phyloP scores from a whole-genome alignment of 1,140 invertebrate species.

The Lineus longissimus region DNA sequence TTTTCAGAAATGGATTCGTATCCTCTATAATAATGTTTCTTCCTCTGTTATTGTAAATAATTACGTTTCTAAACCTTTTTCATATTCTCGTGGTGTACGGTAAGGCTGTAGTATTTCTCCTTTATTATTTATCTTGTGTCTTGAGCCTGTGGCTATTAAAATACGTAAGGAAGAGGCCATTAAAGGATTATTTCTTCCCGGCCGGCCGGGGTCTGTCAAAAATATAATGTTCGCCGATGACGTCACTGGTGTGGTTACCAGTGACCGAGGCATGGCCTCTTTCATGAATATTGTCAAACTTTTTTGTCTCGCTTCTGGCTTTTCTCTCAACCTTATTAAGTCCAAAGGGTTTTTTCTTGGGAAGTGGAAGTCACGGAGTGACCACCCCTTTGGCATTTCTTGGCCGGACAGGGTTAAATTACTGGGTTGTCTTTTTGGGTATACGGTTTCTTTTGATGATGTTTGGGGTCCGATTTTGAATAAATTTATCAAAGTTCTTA shows the following conservation, averaged over 20 bases:
- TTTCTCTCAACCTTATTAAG: constrained; percentile 23
- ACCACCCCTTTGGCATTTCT: constrained; percentile 26
- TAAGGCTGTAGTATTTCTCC: constrained; percentile 11
- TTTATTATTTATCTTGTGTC: constrained; percentile 7
- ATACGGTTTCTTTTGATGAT: constrained; percentile 16
- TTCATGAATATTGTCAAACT: no score
- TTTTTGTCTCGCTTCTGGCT: no score
- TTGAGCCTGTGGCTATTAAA: neutral
- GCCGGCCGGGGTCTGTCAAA: neutral
- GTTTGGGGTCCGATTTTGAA: constrained; percentile 21
- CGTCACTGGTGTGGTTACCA: no score
- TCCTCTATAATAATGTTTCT: neutral
- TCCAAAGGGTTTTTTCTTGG: constrained; percentile 24
- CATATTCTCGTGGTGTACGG: neutral
- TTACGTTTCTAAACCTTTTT: neutral
- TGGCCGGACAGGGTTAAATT: constrained; percentile 23
- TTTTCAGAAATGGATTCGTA: neutral
- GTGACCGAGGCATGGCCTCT: no score
- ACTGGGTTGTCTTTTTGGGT: constrained; percentile 23
- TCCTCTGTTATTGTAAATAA: neutral
- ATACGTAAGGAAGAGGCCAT: neutral
- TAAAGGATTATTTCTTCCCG: no score
- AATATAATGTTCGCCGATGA: no score
- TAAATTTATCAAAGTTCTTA: constrained; percentile 16
- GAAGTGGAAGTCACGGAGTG: constrained; percentile 20